Evolutionary conservation across 2,797 vertebrate species (phyloP).

Genomic region (Pogonophryne albipinna): DNA sequence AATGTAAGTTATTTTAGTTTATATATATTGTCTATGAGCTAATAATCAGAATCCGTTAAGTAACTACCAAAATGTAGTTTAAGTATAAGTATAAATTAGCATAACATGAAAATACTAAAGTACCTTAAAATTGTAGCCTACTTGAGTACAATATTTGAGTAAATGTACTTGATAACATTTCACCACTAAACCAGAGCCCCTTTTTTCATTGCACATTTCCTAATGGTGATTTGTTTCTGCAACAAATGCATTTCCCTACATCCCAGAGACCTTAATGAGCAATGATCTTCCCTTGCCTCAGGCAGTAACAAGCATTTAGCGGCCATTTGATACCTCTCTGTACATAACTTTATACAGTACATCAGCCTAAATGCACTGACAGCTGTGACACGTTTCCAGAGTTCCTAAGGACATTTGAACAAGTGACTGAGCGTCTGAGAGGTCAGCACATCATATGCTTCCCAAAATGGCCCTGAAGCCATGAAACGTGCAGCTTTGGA

Average conservation of each 20-base stretch:
- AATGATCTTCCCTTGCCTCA: slow-evolving; percentile 35
- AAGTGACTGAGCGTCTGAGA: slow-evolving; percentile 13
- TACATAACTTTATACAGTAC: neutral
- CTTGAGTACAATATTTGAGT: no score
- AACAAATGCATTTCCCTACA: slow-evolving; percentile 33
- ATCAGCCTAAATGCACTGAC: slow-evolving; percentile 1
- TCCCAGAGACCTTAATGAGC: slow-evolving; percentile 29
- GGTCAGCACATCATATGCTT: neutral
- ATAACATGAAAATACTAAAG: no score
- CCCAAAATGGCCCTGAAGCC: neutral
- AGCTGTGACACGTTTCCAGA: slow-evolving; percentile 18
- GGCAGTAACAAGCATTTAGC: slow-evolving; percentile 43
- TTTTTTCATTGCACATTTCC: slow-evolving; percentile 37
- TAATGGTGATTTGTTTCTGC: slow-evolving; percentile 42
- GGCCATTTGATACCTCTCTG: slow-evolving; percentile 9
- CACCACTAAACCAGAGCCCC: neutral
- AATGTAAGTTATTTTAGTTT: no score
- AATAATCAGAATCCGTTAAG: no score
- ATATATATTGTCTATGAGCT: no score
- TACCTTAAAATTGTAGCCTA: no score
- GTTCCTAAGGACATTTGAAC: slow-evolving; percentile 29
- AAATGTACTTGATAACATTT: no score
- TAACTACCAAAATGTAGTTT: neutral
- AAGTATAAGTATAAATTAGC: no score
- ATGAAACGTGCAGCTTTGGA: slow-evolving; percentile 2